Base-by-base conservation (phyloP, 2,797 vertebrate species). In the Pelochelys cantorii region DNA sequence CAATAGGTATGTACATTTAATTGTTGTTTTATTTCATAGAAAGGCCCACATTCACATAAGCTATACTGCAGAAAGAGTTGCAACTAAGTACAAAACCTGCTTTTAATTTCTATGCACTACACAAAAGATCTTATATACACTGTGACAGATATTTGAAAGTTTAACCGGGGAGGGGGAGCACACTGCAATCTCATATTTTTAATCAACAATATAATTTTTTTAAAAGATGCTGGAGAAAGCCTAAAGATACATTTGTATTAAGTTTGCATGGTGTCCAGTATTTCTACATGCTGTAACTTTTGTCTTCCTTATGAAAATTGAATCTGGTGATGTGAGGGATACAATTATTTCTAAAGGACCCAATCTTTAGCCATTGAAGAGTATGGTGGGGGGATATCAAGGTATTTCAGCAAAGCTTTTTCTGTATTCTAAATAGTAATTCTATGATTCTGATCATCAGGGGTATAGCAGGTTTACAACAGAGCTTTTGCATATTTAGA, bases 1-100 rank as follows among this genome's bases (percentile, higher is more conserved):
- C 65, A 84, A 88, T 85, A 8, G 37, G 74, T 27, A 88, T 0
- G 0, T n/a, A 55, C 27, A 23, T 88, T 29, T 79, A 7, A 65
- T 91, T 4, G 1, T 83, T 93, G 80, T n/a, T 82, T 94, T 94
- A 29, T 52, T 77, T 42, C 14, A 77, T 25, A 53, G 83, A 90
- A 87, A 53, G 85, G n/a, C n/a, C 77, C n/a, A 42, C 0, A 1
- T 77, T 71, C 29, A 55, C 1, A 2, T 0, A 17, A 25, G 6
- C 56, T 77, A 34, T 20, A 29, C 8, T 42, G 54, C 48, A 81
- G 74, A 71, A 22, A 71, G 11, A 48, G 42, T 5, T 5, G 29
- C 86, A 88, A 25, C 3, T 29, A 82, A 68, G 31, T 7, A 79
- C 0, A 2, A 52, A 20, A 54, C 62, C 71, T 27, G 53, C 34